Percentiles rank a stretch among this genome's conserved stretches.
phyloP scores from a whole-genome alignment of 2,113 vertebrate genomes.

The Nerophis ophidion region DNA sequence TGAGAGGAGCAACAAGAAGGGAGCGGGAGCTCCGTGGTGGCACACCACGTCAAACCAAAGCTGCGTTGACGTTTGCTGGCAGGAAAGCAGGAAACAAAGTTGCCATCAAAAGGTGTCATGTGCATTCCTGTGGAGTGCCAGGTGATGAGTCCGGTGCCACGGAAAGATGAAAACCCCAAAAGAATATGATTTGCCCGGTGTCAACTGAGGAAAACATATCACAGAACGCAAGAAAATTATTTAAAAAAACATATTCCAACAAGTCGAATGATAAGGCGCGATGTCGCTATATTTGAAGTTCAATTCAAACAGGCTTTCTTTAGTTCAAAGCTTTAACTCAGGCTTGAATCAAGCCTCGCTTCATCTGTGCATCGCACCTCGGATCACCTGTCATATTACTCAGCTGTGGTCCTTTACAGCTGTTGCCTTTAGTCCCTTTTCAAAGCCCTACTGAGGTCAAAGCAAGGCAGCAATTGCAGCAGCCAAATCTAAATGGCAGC shows the following conservation, averaged over 20 bases:
- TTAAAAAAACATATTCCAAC: slow-evolving; percentile 7
- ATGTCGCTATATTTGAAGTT: slow-evolving; percentile 34
- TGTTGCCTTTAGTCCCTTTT: slow-evolving; percentile 32
- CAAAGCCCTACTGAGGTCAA: slow-evolving; percentile 32
- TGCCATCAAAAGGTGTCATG: slow-evolving; percentile 41
- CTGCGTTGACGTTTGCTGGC: slow-evolving; percentile 31
- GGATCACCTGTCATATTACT: slow-evolving; percentile 38
- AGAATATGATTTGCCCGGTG: slow-evolving; percentile 29
- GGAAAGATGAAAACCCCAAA: slow-evolving; percentile 38
- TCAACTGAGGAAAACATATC: slow-evolving; percentile 28
- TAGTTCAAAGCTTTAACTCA: slow-evolving; percentile 24
- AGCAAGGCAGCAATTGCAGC: slow-evolving; percentile 31
- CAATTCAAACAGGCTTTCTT: slow-evolving; percentile 22
- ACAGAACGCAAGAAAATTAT: slow-evolving; percentile 20
- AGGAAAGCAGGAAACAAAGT: slow-evolving; percentile 31
- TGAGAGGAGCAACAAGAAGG: background rate
- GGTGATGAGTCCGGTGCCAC: slow-evolving; percentile 30
- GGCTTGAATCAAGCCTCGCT: slow-evolving; percentile 28
- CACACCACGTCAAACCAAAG: slow-evolving; percentile 29
- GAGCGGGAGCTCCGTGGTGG: background rate
- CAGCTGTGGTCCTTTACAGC: slow-evolving; percentile 36
- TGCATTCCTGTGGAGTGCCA: slow-evolving; percentile 33
- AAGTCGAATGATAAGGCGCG: slow-evolving; percentile 19
- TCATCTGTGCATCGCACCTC: slow-evolving; percentile 9
- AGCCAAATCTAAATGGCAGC: slow-evolving; percentile 8